These are phyloP conservation scores for Gallirallus australis DNA, from an alignment of 2,797 vertebrate species.

Conservation along the genomic window DNA sequence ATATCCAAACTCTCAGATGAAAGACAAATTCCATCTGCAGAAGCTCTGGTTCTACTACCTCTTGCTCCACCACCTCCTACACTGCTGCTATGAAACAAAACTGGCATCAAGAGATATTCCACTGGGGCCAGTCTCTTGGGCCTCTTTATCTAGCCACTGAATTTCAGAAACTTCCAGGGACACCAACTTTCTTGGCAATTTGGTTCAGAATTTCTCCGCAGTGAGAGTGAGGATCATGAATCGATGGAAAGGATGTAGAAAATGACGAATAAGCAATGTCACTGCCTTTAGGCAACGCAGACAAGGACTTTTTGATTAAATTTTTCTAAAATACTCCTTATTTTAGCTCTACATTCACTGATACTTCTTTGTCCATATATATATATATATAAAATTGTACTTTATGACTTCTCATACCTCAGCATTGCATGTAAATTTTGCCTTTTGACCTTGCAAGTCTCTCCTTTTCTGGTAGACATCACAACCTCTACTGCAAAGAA, in stretches of 20 bases:
- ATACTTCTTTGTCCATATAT: not conserved
- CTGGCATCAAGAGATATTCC: rapidly evolving
- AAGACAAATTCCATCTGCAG: not conserved
- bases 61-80: not conserved
- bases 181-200: not conserved
- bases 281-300: not conserved
- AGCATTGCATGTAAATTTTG: not conserved
- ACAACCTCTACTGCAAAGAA: not conserved
- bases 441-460: not conserved
- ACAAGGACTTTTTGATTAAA: not conserved
- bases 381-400: not conserved
- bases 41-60: not conserved
- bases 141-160: not conserved
- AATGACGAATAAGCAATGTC: not conserved
- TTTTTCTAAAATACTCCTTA: not conserved
- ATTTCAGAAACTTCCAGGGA: not conserved
- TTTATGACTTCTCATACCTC: not conserved
- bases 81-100: not conserved
- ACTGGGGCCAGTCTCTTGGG: no score
- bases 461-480: slow-evolving; percentile 3
- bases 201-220: not conserved
- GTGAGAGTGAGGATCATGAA: not conserved
- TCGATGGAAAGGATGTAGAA: not conserved
- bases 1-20: not conserved
- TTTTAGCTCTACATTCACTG: not conserved